Base-by-base conservation (phyloP, 1,140 invertebrate genomes). In the Euwallacea similis region DNA sequence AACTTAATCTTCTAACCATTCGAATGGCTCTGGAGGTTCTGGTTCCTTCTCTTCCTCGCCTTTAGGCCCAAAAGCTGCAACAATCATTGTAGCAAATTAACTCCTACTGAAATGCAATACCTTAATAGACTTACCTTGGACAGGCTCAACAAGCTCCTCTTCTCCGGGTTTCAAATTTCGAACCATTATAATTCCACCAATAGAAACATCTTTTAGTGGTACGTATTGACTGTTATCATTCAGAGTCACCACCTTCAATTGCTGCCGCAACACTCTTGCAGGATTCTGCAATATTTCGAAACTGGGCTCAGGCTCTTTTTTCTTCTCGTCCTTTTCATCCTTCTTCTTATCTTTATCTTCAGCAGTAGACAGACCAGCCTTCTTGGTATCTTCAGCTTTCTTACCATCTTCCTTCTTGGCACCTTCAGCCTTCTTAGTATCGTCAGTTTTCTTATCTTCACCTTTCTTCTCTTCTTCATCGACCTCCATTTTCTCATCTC, bases 161-260 rank as follows among this genome's bases (percentile, higher is more conserved):
- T 96, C 93, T 0, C 88, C 88, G 10, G 90, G 88, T 66, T 93
- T 91, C 58, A 88, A 87, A 79, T 93, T 91, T 78, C 95, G 89
- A 73, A 99, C 88, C 86, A 99, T 96, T 33, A 98, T 91, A 75
- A 99, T 98, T 15, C 98, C 98, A 42, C 98, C 97, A 79, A 96
- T 95, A 10, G 89, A 88, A 8, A 97, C 85, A 78, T 98, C 96
- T 81, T 99, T 99, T 21, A 98, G 83, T 0, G 96, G 91, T 15
- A 84, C 85, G 79, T 96, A 99, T 13, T 89, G 87, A 54, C 88
- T 88, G 7, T 88, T 89, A 47, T 98, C 96, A 8, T 89, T 87
- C 65, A 97, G 84, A 55, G 89, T 86, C 11, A 98, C 84, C 6
- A 93, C 91, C 81, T 97, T 97, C 13, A 98, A 81, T 82, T 98